A percentile compares a stretch with the other conserved stretches of the same genome.
Conservation (phyloP, 2,888 invertebrate species). For the Coleophora deauratella region DNA sequence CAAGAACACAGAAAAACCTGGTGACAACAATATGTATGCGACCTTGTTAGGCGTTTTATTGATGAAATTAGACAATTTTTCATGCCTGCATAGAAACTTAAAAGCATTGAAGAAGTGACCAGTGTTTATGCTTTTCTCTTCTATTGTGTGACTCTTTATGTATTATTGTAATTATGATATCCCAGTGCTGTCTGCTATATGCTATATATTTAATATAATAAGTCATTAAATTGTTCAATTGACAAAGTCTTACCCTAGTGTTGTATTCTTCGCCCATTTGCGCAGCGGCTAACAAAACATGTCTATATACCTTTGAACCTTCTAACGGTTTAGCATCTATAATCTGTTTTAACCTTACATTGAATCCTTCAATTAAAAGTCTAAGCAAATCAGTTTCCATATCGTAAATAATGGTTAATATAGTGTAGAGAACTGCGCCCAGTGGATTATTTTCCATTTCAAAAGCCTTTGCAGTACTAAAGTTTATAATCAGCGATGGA, state of each 20-base stretch:
- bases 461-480: constrained; percentile 22
- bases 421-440: constrained; percentile 20
- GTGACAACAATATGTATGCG: too few species aligned
- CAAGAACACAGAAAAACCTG: too few species aligned
- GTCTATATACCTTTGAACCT: constrained; percentile 39
- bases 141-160: too few species aligned
- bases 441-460: constrained; percentile 9
- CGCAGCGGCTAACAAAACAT: constrained; percentile 34
- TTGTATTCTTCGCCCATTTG: constrained; percentile 40
- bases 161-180: too few species aligned
- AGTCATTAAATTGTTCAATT: too few species aligned
- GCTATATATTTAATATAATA: too few species aligned
- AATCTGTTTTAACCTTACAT: constrained; percentile 32
- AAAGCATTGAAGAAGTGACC: too few species aligned
- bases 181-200: too few species aligned
- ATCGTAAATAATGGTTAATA: constrained; percentile 39
- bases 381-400: constrained; percentile 37
- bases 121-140: too few species aligned
- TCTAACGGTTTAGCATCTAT: constrained; percentile 17
- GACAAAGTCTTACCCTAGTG: constrained; percentile 27
- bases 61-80: too few species aligned
- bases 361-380: constrained; percentile 36
- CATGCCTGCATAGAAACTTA: too few species aligned
- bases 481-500: constrained; percentile 27
- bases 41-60: too few species aligned